phyloP scores from a whole-genome alignment of 2,113 vertebrate genomes.

The Scophthalmus maximus region DNA sequence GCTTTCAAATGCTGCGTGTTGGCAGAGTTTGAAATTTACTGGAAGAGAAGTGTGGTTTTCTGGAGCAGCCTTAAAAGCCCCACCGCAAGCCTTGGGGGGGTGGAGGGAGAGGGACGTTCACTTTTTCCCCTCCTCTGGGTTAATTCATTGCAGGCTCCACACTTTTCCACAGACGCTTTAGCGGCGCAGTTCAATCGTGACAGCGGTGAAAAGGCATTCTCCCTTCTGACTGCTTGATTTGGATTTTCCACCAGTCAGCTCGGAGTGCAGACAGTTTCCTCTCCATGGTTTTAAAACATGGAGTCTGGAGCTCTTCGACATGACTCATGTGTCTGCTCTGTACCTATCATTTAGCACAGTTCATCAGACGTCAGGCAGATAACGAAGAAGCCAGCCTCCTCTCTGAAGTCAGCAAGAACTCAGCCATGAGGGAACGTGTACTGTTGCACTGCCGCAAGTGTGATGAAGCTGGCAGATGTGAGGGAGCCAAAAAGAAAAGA shows the following conservation, averaged over 20 bases:
- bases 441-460: slow-evolving; percentile 15
- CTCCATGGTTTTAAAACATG: slow-evolving; percentile 55
- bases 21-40: slow-evolving; percentile 59
- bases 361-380: slow-evolving; percentile 41
- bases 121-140: slow-evolving; percentile 65
- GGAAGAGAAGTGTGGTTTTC: slow-evolving; percentile 58
- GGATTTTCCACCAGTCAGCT: slow-evolving; percentile 78
- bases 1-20: slow-evolving; percentile 43
- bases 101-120: slow-evolving; percentile 37
- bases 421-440: background rate
- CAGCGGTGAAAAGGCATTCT: slow-evolving; percentile 51
- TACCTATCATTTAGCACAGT: slow-evolving; percentile 3
- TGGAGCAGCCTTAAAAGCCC: slow-evolving; percentile 44
- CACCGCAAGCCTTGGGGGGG: slow-evolving; percentile 36
- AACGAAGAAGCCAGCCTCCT: slow-evolving; percentile 2
- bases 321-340: slow-evolving; percentile 59
- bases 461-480: slow-evolving; percentile 47
- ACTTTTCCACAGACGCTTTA: slow-evolving; percentile 72
- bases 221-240: slow-evolving; percentile 53
- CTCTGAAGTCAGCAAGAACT: background rate
- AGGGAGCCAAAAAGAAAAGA: background rate
- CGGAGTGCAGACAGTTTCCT: slow-evolving; percentile 52
- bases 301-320: slow-evolving; percentile 51
- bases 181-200: slow-evolving; percentile 57
- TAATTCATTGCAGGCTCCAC: slow-evolving; percentile 73